phyloP scores from a whole-genome alignment of 1,140 invertebrate genomes.

The Lethocerus indicus region DNA sequence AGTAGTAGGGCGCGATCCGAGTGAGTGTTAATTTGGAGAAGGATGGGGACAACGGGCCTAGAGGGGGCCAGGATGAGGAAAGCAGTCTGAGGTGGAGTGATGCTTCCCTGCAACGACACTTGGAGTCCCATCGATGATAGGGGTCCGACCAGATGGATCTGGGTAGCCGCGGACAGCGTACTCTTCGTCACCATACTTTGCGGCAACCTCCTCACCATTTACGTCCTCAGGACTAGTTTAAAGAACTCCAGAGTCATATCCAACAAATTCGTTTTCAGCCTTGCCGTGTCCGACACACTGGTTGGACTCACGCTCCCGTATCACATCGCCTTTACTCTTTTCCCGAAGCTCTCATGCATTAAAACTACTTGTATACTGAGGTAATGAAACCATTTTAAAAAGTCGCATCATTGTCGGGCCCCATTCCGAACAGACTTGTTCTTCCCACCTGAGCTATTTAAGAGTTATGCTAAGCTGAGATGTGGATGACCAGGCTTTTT shows the following conservation, averaged over 20 bases:
- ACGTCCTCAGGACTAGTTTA: slow-evolving; percentile 44
- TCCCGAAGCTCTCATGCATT: slow-evolving; percentile 31
- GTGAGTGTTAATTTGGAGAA: neutral
- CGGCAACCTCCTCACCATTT: slow-evolving; percentile 52
- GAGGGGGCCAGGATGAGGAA: too few species aligned
- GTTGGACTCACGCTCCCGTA: slow-evolving; percentile 55
- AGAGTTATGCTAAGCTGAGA: too few species aligned
- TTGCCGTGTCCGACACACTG: slow-evolving; percentile 53
- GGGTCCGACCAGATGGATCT: slow-evolving; percentile 18
- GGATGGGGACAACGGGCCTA: too few species aligned
- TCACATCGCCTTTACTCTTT: slow-evolving; percentile 50
- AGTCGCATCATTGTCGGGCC: too few species aligned
- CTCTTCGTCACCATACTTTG: slow-evolving; percentile 42
- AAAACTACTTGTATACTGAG: slow-evolving; percentile 33
- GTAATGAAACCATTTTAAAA: too few species aligned
- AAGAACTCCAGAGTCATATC: slow-evolving; percentile 41
- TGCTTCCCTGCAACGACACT: slow-evolving; percentile 1
- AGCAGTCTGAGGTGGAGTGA: neutral
- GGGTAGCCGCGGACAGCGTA: slow-evolving; percentile 40
- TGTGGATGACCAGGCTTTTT: too few species aligned
- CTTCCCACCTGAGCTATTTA: too few species aligned
- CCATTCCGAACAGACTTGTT: too few species aligned
- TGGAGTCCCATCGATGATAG: slow-evolving; percentile 1
- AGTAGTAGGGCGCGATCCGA: too few species aligned
- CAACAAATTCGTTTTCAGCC: slow-evolving; percentile 50